phyloP scores from a whole-genome alignment of 2,797 vertebrate species.

The Oreochromis grahami region DNA sequence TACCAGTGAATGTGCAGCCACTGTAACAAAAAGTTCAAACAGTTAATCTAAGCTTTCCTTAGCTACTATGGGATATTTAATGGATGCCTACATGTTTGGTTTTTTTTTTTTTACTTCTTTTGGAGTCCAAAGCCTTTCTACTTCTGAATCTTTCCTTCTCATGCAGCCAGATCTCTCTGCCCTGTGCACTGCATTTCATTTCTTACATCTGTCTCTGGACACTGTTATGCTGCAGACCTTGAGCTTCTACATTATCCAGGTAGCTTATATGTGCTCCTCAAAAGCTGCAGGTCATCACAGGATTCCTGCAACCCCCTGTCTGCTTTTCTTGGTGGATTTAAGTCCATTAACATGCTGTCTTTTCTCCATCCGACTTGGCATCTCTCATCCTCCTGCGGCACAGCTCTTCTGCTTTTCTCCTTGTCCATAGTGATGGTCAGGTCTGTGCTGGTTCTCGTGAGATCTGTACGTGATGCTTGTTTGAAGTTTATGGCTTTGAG shows the following conservation, averaged over 20 bases:
- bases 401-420: neutral
- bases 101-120: neutral
- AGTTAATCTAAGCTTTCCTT: neutral
- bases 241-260: conserved; percentile 18
- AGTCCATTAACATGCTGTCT: neutral
- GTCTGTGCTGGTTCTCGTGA: neutral
- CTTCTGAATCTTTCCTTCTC: conserved; percentile 2
- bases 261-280: neutral
- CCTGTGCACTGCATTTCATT: conserved; percentile 11
- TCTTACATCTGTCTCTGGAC: conserved; percentile 17
- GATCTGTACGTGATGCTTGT: conserved; percentile 13
- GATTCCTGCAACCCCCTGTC: neutral
- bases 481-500: conserved; percentile 27
- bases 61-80: neutral
- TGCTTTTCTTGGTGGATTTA: neutral
- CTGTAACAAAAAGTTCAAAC: neutral
- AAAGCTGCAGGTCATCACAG: conserved; percentile 1
- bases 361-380: neutral
- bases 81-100: conserved; percentile 10
- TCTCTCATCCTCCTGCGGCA: neutral
- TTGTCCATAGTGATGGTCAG: neutral
- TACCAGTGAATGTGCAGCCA: neutral
- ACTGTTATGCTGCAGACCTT: conserved; percentile 3
- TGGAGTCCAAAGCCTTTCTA: conserved; percentile 4
- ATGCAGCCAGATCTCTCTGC: conserved; percentile 9